phyloP scores from a whole-genome alignment of 2,888 invertebrate genomes.

The Uloborus plumipes region DNA sequence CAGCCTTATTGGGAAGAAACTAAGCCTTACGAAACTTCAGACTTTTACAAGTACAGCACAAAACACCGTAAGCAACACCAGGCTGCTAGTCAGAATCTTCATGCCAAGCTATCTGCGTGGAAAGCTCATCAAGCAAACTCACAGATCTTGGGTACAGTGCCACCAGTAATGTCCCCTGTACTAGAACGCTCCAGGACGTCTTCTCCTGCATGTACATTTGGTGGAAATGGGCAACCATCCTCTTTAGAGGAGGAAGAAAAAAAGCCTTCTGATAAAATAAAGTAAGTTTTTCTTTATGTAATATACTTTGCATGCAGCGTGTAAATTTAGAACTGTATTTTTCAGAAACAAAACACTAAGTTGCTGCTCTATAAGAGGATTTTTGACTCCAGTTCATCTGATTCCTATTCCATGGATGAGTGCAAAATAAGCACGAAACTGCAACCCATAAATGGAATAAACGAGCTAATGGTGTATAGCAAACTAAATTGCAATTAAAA shows the following conservation, averaged over 20 bases:
- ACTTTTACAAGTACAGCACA: constrained; percentile 97
- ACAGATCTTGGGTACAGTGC: constrained; percentile 3
- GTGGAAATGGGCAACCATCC: constrained; percentile 6
- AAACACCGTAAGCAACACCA: constrained; percentile 80
- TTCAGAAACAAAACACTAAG: no score
- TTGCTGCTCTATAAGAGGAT: no score
- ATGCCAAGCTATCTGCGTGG: constrained; percentile 49
- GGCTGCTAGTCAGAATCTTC: constrained; percentile 46
- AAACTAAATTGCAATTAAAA: no score
- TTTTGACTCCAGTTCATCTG: no score
- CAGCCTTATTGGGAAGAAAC: constrained; percentile 90
- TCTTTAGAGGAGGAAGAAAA: constrained; percentile 9
- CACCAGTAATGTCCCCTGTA: constrained; percentile 47
- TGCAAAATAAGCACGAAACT: no score
- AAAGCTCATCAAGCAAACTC: constrained; percentile 38
- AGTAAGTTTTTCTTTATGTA: constrained; percentile 10
- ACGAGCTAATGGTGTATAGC: no score
- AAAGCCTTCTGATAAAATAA: constrained; percentile 18
- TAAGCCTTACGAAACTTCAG: constrained; percentile 97
- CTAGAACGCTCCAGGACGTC: constrained; percentile 44
- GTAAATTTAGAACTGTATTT: no score
- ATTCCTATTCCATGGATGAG: no score
- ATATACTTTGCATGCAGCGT: no score
- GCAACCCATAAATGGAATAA: no score
- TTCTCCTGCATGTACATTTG: constrained; percentile 24